Conservation (phyloP, 2,888 invertebrate species). For the Mesoligia furuncula region DNA sequence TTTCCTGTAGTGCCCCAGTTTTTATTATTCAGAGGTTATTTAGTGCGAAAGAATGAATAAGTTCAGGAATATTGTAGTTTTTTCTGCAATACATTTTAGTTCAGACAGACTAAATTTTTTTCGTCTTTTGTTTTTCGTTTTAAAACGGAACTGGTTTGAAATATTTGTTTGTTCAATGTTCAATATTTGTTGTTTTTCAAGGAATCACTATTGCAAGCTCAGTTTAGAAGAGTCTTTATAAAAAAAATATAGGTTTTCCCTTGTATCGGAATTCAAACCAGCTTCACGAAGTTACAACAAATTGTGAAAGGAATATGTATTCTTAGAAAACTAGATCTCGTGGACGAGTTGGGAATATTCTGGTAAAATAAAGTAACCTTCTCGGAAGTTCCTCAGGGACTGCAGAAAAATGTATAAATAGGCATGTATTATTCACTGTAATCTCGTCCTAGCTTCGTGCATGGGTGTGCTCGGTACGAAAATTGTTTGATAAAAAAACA, state of each 20-base stretch:
- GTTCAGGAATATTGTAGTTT: constrained; percentile 28
- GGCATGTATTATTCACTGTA: constrained; percentile 49
- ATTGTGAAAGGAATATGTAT: constrained; percentile 40
- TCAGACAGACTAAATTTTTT: not conserved
- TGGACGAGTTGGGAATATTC: constrained; percentile 50
- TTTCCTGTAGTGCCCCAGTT: constrained; percentile 60
- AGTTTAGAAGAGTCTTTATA: no score
- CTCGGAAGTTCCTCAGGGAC: constrained; percentile 48
- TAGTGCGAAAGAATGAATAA: constrained; percentile 55
- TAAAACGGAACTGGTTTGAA: not conserved
- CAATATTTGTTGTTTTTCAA: no score
- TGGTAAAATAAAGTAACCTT: constrained; percentile 44
- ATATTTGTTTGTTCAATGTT: not conserved
- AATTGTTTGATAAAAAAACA: constrained; percentile 3
- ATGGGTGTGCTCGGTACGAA: constrained; percentile 7
- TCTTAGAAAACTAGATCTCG: constrained; percentile 28
- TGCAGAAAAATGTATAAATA: constrained; percentile 41
- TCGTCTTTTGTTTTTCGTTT: not conserved
- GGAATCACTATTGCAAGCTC: no score
- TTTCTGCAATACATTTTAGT: constrained; percentile 10
- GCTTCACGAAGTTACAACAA: constrained; percentile 19
- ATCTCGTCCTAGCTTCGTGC: constrained; percentile 15
- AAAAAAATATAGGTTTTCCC: not conserved
- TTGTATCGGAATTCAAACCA: not conserved
- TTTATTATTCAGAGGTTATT: constrained; percentile 64